Evolutionary conservation across 1,140 invertebrate species (phyloP).

Genomic region (Leguminivora glycinivorella): DNA sequence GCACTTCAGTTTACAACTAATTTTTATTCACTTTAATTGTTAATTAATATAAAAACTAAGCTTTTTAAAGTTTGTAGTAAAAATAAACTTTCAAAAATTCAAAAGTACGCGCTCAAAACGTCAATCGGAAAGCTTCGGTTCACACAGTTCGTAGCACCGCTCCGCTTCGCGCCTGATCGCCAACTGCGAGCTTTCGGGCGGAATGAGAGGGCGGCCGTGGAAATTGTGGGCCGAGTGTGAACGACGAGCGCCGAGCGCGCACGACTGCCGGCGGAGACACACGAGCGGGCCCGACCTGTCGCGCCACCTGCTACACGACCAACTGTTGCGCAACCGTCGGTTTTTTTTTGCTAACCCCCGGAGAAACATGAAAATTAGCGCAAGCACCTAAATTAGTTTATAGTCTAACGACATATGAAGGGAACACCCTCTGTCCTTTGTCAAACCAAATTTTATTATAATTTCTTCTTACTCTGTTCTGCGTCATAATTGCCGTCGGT

Average conservation of each 20-base stretch:
- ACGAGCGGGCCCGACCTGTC: conserved; percentile 59
- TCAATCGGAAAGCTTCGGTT: conserved; percentile 38
- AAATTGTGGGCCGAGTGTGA: conserved; percentile 53
- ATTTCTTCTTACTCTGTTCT: neutral
- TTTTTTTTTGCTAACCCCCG: conserved; percentile 71
- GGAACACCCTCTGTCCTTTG: neutral
- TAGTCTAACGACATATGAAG: conserved; percentile 27
- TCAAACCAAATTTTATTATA: neutral
- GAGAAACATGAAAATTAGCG: conserved; percentile 62
- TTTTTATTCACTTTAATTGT: neutral
- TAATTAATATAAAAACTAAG: conserved; percentile 26
- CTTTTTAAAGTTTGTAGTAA: conserved; percentile 19
- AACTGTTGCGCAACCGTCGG: conserved; percentile 77
- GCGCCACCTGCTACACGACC: conserved; percentile 70
- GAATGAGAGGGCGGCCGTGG: conserved; percentile 71
- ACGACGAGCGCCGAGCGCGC: conserved; percentile 42
- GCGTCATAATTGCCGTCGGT: conserved; percentile 34
- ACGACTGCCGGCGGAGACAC: conserved; percentile 36
- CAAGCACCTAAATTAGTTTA: conserved; percentile 41
- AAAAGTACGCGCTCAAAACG: conserved; percentile 22
- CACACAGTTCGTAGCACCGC: conserved; percentile 46
- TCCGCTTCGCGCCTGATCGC: conserved; percentile 57
- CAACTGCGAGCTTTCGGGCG: conserved; percentile 76
- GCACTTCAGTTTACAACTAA: conserved; percentile 28
- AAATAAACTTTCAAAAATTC: conserved; percentile 3